These are phyloP conservation scores for Agrypnus murinus DNA, from an alignment of 2,888 invertebrate genomes.

Conservation along the genomic window DNA sequence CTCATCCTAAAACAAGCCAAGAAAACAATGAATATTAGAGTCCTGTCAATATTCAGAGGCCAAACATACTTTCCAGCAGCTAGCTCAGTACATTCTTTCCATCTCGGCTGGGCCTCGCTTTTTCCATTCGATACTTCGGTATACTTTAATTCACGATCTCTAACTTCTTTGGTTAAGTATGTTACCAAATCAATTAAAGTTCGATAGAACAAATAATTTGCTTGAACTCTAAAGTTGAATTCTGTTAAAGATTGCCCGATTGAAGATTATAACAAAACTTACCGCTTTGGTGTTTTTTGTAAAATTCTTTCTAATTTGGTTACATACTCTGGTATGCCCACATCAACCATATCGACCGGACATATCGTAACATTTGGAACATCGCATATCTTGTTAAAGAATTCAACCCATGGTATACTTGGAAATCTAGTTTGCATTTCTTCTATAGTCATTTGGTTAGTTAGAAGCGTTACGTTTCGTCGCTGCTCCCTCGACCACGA, in stretches of 20 bases:
- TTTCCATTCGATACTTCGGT: slow-evolving; percentile 87
- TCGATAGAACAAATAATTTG: slow-evolving; percentile 96
- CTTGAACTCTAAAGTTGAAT: slow-evolving; percentile 75
- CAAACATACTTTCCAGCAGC: slow-evolving; percentile 80
- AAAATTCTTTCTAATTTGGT: slow-evolving; percentile 79
- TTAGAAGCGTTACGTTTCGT: slow-evolving; percentile 90
- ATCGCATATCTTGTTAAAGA: slow-evolving; percentile 87
- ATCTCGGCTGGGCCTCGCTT: slow-evolving; percentile 84
- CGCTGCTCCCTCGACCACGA: slow-evolving; percentile 90
- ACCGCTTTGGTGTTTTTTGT: slow-evolving; percentile 73
- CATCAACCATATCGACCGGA: slow-evolving; percentile 84
- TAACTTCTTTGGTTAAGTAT: slow-evolving; percentile 85
- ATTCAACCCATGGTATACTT: slow-evolving; percentile 86
- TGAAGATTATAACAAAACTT: not conserved
- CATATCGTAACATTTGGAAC: slow-evolving; percentile 75
- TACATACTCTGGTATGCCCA: slow-evolving; percentile 89
- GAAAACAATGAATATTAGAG: too few relatives aligned
- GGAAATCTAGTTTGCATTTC: slow-evolving; percentile 85
- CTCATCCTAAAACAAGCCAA: slow-evolving; percentile 72
- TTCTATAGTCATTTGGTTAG: slow-evolving; percentile 90
- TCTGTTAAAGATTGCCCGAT: not conserved
- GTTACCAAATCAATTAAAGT: slow-evolving; percentile 87
- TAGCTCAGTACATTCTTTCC: slow-evolving; percentile 93
- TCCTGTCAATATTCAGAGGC: too few relatives aligned
- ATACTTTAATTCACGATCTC: slow-evolving; percentile 86